Conservation (phyloP, 1,140 invertebrate species). For the Eulimnadia texana region DNA sequence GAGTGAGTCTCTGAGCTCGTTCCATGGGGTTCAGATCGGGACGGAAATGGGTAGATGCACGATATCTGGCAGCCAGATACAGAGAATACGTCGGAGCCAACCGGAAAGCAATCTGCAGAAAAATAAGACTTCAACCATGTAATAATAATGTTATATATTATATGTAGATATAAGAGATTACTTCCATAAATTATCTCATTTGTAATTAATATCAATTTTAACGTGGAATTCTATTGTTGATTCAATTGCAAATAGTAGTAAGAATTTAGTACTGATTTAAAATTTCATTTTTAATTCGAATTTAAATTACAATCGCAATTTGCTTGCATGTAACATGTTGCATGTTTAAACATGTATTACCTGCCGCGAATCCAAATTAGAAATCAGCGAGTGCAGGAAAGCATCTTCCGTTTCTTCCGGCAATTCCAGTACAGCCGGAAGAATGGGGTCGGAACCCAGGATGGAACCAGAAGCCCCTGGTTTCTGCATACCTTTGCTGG, state of each 20-base stretch:
- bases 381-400: conserved; percentile 72
- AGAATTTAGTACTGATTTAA: too few relatives aligned
- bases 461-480: conserved; percentile 13
- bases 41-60: conserved; percentile 82
- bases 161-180: too few relatives aligned
- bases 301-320: too few relatives aligned
- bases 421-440: conserved; percentile 87
- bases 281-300: too few relatives aligned
- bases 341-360: too few relatives aligned
- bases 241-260: too few relatives aligned
- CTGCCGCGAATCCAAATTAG: conserved; percentile 54
- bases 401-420: conserved; percentile 84
- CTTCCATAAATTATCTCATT: too few relatives aligned
- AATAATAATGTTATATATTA: too few relatives aligned
- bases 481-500: not conserved
- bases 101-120: conserved; percentile 55
- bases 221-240: too few relatives aligned
- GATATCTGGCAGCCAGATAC: conserved; percentile 77
- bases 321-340: too few relatives aligned
- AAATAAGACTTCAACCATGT: not conserved
- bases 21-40: conserved; percentile 82
- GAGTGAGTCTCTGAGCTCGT: conserved; percentile 72
- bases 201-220: not conserved
- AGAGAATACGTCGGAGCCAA: conserved; percentile 87
- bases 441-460: conserved; percentile 64